Conservation (phyloP, 2,888 invertebrate species). For the Perdita meconis region DNA sequence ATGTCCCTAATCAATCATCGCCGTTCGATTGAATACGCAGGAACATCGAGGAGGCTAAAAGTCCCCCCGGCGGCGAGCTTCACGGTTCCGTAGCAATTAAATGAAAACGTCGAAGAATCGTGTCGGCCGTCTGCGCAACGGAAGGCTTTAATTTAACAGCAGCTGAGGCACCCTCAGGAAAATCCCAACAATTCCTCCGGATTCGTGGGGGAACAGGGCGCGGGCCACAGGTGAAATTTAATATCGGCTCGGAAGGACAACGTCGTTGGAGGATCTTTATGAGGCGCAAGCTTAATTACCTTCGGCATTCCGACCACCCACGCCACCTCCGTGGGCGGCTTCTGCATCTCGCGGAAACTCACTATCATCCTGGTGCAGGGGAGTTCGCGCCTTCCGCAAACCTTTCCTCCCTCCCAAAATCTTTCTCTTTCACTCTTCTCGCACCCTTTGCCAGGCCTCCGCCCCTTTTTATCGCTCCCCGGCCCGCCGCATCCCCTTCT, state of each 20-base stretch:
- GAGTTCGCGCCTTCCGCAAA: conserved; percentile 27
- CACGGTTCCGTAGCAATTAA: not conserved
- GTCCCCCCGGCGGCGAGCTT: not conserved
- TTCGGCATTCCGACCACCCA: conserved; percentile 38
- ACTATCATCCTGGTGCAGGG: conserved; percentile 68
- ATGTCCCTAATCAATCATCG: no score
- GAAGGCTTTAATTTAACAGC: conserved; percentile 12
- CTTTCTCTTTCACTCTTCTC: conserved; percentile 30
- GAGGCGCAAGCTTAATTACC: conserved; percentile 69
- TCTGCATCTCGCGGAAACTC: conserved; percentile 55
- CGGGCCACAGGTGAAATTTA: conserved; percentile 59
- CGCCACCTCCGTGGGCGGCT: conserved; percentile 4
- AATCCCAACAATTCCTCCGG: not conserved
- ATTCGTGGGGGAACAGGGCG: no score
- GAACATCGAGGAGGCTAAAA: not conserved
- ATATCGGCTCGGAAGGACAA: conserved; percentile 50
- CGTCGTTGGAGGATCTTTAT: conserved; percentile 52
- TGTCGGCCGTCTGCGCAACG: not conserved
- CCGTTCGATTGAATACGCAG: no score
- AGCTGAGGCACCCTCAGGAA: not conserved
- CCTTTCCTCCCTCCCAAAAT: no score
- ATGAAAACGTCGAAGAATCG: conserved; percentile 29
- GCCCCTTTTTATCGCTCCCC: conserved; percentile 3
- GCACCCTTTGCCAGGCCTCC: not conserved
- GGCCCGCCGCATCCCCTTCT: not conserved